Evolutionary conservation across 2,797 vertebrate species (phyloP), one percentile per base, ranked within the genome.

Genomic region (Hoplostethus atlanticus): DNA sequence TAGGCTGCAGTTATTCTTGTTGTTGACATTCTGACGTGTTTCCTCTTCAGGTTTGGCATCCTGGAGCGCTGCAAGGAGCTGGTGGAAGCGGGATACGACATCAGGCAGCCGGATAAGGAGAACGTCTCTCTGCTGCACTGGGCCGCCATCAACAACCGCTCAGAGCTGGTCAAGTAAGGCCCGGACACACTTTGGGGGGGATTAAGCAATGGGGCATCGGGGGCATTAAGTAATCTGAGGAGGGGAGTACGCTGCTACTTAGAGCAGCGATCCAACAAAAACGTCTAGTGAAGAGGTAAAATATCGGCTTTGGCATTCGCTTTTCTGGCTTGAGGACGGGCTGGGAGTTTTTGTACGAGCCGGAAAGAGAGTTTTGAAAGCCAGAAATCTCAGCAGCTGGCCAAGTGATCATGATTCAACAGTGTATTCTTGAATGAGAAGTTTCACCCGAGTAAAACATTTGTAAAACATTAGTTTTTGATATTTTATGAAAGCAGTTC

Each of bases 91-190:
- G 97, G 97, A 57, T 98, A 97, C 16, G 97, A 99, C 48, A 95
- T 99, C 83, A 89, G 94, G 64, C 96, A 96, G 54, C 96, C 97
- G 4, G 98, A 99, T 91, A 97, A 96, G 84, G 98, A 99, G 91
- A 99, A 98, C 4, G 97, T 99, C 46, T 95, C 97, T 0, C 91
- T 98, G 77, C 95, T 99, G 87, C 98, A 99, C 88, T 99, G 98
- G 98, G 97, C 97, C 1, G 96, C 98, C 48, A 99, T 99, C 89
- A 99, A 99, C 93, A 99, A 98, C 92, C 95, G 97, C 52, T 84
- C 89, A 54, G 97, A 99, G 74, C 93, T 99, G 71, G 94, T 98
- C 75, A 97, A 95, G 98, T 99, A 96, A 94, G 96, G 47, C 1
- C 46, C 36, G 10, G 46, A 53, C 9, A 4, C 15, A 10, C 40